Conservation (phyloP, 30 jellyfish, hydroid and myxozoan genomes). For the Aurelia sp. region DNA sequence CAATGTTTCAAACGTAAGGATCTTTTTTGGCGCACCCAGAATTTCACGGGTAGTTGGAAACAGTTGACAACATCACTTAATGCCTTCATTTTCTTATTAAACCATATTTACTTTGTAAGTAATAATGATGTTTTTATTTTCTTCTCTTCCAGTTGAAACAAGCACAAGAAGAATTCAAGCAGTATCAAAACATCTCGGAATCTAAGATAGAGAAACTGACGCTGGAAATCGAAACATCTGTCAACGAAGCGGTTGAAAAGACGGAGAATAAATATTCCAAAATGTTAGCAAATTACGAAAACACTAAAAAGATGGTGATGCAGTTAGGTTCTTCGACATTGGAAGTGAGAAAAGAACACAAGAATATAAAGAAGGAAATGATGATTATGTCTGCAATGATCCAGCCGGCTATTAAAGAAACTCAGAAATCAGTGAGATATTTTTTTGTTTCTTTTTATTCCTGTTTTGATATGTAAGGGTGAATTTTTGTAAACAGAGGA, state of each 20-base stretch:
- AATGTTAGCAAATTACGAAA: slow-evolving; percentile 21
- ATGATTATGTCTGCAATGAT: slow-evolving; percentile 13
- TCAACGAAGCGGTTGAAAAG: slow-evolving; percentile 32
- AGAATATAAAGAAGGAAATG: slow-evolving; percentile 28
- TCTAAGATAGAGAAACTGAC: slow-evolving; percentile 20
- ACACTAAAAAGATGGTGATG: background rate
- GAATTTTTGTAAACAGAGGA: too few relatives aligned
- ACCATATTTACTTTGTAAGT: too few relatives aligned
- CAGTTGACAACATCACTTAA: too few relatives aligned
- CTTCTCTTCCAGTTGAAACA: slow-evolving; percentile 28
- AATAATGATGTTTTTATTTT: too few relatives aligned
- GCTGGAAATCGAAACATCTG: slow-evolving; percentile 27
- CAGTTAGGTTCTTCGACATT: slow-evolving; percentile 8
- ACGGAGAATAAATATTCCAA: slow-evolving; percentile 56
- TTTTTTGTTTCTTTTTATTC: background rate
- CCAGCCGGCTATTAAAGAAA: slow-evolving; percentile 42
- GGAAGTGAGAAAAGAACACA: slow-evolving; percentile 22
- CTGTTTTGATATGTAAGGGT: too few relatives aligned
- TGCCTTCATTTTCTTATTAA: too few relatives aligned
- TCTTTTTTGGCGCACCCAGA: too few relatives aligned
- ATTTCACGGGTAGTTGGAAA: too few relatives aligned
- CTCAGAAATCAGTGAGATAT: slow-evolving; percentile 49
- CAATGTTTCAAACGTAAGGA: too few relatives aligned
- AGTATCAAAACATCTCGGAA: background rate
- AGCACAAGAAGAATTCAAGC: slow-evolving; percentile 2